A percentile compares a stretch with the other conserved stretches of the same genome.
phyloP scores from a whole-genome alignment of 2,113 vertebrate species.

The Sterna hirundo region DNA sequence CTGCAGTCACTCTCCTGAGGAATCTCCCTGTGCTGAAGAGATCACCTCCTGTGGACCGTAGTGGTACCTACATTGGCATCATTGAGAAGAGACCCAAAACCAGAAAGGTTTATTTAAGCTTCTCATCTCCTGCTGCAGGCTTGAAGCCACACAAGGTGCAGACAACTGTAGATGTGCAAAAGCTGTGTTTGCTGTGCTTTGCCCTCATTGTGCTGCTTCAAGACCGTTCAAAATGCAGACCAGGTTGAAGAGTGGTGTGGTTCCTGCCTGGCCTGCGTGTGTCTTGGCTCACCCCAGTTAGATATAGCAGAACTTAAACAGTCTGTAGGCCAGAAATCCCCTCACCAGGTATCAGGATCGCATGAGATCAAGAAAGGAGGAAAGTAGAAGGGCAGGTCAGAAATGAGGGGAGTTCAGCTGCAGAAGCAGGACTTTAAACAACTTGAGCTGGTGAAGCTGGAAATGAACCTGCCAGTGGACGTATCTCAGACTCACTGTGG shows the following conservation, averaged over 20 bases:
- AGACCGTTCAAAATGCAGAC: background rate
- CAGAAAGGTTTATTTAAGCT: background rate
- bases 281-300: background rate
- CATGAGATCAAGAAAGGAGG: background rate
- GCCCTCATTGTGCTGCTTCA: background rate
- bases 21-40: background rate
- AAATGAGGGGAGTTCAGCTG: background rate
- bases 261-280: background rate
- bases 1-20: background rate
- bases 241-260: background rate
- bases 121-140: background rate
- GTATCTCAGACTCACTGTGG: background rate
- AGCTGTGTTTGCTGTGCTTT: background rate
- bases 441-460: background rate
- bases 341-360: accelerated
- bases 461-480: background rate
- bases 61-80: background rate
- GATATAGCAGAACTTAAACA: background rate
- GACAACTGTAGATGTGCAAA: background rate
- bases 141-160: background rate
- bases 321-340: background rate
- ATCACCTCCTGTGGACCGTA: accelerated
- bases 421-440: background rate
- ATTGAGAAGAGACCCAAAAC: background rate
- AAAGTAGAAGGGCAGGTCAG: background rate